Conservation (phyloP, 1,140 invertebrate species). For the Drosophila gunungcola region DNA sequence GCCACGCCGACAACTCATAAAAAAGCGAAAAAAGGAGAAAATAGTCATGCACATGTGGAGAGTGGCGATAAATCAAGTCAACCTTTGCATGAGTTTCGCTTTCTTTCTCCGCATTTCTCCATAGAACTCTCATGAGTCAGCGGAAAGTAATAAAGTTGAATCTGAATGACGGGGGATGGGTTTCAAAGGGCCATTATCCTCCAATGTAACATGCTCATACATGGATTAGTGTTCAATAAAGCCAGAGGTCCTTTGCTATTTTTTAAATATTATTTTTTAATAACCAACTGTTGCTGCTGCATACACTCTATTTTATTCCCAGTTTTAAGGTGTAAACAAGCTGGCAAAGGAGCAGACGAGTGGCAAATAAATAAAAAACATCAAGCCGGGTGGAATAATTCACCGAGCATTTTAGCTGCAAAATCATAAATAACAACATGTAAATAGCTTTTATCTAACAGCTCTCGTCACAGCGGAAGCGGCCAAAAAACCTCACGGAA, state of each 20-base stretch:
- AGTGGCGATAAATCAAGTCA: conserved; percentile 75
- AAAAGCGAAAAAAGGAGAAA: conserved; percentile 28
- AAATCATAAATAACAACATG: conserved; percentile 83
- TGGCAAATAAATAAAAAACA: conserved; percentile 41
- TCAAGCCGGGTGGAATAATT: conserved; percentile 42
- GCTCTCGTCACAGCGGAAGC: conserved; percentile 79
- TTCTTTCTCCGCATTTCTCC: conserved; percentile 29
- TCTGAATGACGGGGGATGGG: conserved; percentile 1
- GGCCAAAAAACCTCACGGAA: conserved; percentile 42
- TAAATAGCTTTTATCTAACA: conserved; percentile 83
- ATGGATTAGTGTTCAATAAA: conserved; percentile 79
- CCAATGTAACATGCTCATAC: conserved; percentile 60
- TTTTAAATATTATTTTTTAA: conserved; percentile 14
- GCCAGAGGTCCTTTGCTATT: conserved; percentile 1
- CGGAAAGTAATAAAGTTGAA: conserved; percentile 76
- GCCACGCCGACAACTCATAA: conserved; percentile 13
- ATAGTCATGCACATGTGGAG: conserved; percentile 50
- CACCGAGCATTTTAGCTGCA: conserved; percentile 79
- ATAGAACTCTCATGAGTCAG: conserved; percentile 59
- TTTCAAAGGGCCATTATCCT: conserved; percentile 45
- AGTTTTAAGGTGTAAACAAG: conserved; percentile 38
- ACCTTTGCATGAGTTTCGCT: conserved; percentile 77
- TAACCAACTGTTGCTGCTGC: conserved; percentile 39
- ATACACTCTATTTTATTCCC: conserved; percentile 1
- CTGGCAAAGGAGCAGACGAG: conserved; percentile 36